Evolutionary conservation across 2,888 invertebrate species (phyloP).

Genomic region (Lysandra bellargus): DNA sequence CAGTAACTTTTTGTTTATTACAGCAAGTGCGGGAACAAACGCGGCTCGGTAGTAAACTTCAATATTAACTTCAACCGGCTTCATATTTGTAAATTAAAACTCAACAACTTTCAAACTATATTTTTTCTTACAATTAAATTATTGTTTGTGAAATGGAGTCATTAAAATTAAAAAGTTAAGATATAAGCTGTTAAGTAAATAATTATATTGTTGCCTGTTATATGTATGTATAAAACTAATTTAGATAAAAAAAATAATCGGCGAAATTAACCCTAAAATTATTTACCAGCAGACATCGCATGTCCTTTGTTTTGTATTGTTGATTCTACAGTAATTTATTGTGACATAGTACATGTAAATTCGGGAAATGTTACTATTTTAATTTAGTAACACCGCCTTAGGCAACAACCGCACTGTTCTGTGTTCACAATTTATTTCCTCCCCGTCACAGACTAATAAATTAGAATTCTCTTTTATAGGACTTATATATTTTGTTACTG

Average conservation of each 20-base stretch:
- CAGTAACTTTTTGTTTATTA: conserved; percentile 23
- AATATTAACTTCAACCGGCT: conserved; percentile 22
- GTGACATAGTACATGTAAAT: not conserved
- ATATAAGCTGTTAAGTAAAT: no score
- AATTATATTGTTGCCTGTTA: no score
- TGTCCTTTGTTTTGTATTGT: not conserved
- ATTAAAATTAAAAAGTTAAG: no score
- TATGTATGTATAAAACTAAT: no score
- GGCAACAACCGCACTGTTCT: not conserved
- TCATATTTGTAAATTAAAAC: conserved; percentile 21
- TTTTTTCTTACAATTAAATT: not conserved
- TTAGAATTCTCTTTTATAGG: not conserved
- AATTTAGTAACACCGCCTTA: not conserved
- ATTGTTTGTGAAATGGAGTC: not conserved
- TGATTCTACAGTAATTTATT: not conserved
- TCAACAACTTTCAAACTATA: not conserved
- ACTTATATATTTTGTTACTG: not conserved
- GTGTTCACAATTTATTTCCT: not conserved
- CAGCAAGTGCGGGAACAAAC: conserved; percentile 18
- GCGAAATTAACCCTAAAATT: no score
- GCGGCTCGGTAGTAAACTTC: conserved; percentile 19
- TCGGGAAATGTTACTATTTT: not conserved
- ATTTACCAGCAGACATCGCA: no score
- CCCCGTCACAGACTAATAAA: not conserved
- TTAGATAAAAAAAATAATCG: no score